A percentile compares a stretch with the other conserved stretches of the same genome.
These are phyloP conservation scores for Agonopterix subpropinquella DNA, from an alignment of 2,888 invertebrate species.

Conservation along the genomic window DNA sequence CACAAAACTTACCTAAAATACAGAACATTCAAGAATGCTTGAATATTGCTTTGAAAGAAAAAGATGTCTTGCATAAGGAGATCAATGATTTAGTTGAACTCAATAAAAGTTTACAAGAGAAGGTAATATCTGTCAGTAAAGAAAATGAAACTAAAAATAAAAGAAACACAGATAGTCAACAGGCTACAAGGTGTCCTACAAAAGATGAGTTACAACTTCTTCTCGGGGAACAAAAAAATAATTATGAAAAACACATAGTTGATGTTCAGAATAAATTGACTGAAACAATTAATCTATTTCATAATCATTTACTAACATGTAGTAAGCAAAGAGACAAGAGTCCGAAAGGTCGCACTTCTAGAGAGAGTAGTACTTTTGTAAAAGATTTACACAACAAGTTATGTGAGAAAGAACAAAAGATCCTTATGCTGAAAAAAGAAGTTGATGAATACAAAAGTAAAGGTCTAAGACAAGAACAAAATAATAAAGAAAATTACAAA, in stretches of 20 bases:
- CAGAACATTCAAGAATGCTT: slow-evolving; percentile 38
- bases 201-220: slow-evolving; percentile 54
- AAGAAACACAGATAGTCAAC: slow-evolving; percentile 14
- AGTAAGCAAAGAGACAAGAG: slow-evolving; percentile 25
- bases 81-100: slow-evolving; percentile 66
- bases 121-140: slow-evolving; percentile 42
- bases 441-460: slow-evolving; percentile 54
- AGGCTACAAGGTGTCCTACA: slow-evolving; percentile 33
- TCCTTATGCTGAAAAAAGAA: slow-evolving; percentile 65
- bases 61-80: slow-evolving; percentile 57
- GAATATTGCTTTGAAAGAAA: slow-evolving; percentile 43
- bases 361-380: slow-evolving; percentile 41
- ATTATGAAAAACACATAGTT: slow-evolving; percentile 56
- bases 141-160: slow-evolving; percentile 25
- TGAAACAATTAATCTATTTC: slow-evolving; percentile 54
- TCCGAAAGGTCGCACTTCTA: slow-evolving; percentile 19
- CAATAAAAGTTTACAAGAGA: slow-evolving; percentile 66
- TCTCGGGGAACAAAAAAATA: slow-evolving; percentile 56
- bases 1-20: slow-evolving; percentile 19
- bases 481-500: slow-evolving; percentile 51
- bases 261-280: slow-evolving; percentile 51
- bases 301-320: slow-evolving; percentile 42
- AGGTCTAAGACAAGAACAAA: slow-evolving; percentile 30
- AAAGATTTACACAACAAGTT: slow-evolving; percentile 59
- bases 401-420: slow-evolving; percentile 67